These are phyloP conservation scores for Megastigmus dorsalis DNA, from an alignment of 2,888 invertebrate genomes.

Conservation along the genomic window DNA sequence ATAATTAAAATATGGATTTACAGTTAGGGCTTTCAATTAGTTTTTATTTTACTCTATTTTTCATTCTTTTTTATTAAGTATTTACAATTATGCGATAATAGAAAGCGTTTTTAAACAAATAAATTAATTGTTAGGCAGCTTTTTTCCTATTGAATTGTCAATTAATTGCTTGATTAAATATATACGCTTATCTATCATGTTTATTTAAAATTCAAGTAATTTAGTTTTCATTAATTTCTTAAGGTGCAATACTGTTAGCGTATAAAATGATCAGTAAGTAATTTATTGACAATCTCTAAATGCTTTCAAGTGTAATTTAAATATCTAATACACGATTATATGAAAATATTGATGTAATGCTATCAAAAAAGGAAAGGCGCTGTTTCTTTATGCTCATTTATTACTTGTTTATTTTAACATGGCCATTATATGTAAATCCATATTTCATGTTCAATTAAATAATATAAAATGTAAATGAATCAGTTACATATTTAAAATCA, in stretches of 20 bases:
- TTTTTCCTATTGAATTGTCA: conserved; percentile 16
- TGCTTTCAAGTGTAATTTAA: conserved; percentile 9
- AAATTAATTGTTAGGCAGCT: conserved; percentile 25
- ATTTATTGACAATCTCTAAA: conserved; percentile 43
- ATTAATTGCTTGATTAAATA: conserved; percentile 46
- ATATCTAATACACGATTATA: conserved; percentile 9
- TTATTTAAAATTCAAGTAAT: conserved; percentile 1
- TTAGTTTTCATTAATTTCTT: conserved; percentile 11
- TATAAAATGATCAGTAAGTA: conserved; percentile 27
- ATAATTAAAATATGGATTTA: conserved; percentile 69
- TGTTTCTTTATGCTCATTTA: background rate
- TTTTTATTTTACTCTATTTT: conserved; percentile 45
- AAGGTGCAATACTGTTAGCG: conserved; percentile 47
- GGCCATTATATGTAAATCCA: conserved; percentile 66
- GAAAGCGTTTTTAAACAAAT: background rate
- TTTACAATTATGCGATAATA: conserved; percentile 11
- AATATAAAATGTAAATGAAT: conserved; percentile 36
- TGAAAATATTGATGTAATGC: background rate
- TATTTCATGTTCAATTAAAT: conserved; percentile 45
- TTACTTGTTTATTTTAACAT: conserved; percentile 43
- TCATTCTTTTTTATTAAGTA: conserved; percentile 32
- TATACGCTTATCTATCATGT: no score
- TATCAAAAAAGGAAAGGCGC: conserved; percentile 8
- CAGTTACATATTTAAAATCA: conserved; percentile 37
- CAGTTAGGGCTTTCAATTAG: conserved; percentile 64